Conservation (phyloP, 2,888 invertebrate species). For the Lasioglossum oenotherae region DNA sequence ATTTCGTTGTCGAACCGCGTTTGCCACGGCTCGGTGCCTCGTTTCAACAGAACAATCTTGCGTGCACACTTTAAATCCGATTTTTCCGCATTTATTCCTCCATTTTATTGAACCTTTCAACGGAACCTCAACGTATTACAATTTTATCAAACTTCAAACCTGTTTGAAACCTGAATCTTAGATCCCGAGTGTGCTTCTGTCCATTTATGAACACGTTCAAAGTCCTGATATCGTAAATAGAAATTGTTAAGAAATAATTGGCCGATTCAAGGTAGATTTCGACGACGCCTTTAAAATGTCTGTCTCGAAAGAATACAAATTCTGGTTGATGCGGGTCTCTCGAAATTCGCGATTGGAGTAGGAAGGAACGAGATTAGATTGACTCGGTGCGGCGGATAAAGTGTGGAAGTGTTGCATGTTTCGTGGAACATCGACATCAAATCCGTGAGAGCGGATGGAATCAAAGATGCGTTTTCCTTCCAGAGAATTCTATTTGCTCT, state of each 20-base stretch:
- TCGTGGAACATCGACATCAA: not conserved
- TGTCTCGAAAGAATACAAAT: too few relatives aligned
- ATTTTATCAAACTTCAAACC: not conserved
- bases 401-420: not conserved
- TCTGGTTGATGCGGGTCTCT: not conserved
- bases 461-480: not conserved
- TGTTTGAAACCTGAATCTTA: not conserved
- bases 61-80: not conserved
- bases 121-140: not conserved
- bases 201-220: too few relatives aligned
- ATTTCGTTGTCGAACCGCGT: not conserved
- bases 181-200: not conserved
- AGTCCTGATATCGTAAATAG: too few relatives aligned
- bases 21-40: not conserved
- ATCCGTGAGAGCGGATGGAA: not conserved
- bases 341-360: not conserved
- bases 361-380: not conserved
- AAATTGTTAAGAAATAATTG: too few relatives aligned
- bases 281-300: not conserved
- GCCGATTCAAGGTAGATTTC: too few relatives aligned
- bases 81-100: not conserved
- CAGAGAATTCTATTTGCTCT: slow-evolving; percentile 66
- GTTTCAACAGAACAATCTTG: not conserved
- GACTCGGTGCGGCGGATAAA: not conserved
- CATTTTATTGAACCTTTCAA: not conserved